Evolutionary conservation across 92 coral and sea anemone species (phyloP), one percentile per base, ranked within the genome.

Genomic region (Scolanthus callimorphus): DNA sequence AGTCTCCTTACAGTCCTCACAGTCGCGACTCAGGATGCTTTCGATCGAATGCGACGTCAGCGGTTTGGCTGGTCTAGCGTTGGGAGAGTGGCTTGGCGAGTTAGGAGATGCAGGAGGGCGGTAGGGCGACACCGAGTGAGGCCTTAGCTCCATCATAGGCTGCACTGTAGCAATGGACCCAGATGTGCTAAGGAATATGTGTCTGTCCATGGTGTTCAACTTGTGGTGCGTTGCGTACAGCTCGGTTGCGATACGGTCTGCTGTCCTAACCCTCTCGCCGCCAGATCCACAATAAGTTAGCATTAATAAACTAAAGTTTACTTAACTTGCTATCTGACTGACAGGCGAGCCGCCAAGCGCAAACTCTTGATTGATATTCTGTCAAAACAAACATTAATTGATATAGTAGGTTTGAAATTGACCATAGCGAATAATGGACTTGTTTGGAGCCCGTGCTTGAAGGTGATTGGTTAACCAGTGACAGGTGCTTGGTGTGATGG

Each of bases 361-460:
- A 60, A 69, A 70, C 76, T 49, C 25, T 48, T 83, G 96, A 88
- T 78, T 88, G 96, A 88, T 67, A 29, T 59, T 53, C 57, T 78
- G 86, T 69, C 86, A 81, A 43, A 55, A 70, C 96, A 88, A 88
- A 62, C 85, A 88, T 83, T 73, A 83, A 83, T 88, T 88, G 86
- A 88, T 88, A 83, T 88, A 88, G 96, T 88, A 73, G 86, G 74
- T 65, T 62, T 67, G 90, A 70, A 87, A 72, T 81, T 76, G 74
- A 41, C 57, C 76, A 83, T 73, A 70, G 81, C 86, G 83, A 73
- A 88, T 88, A 88, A 88, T 88, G 80, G 96, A 88, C 91, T 88
- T 52, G 86, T 63, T 71, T 63, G 49, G 57, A 50, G 66, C 38
- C 70, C 56, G 62, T 19, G 52, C 57, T 25, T 27, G 13, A 2